These are phyloP conservation scores for Clarias fuscus DNA, from an alignment of 2,797 vertebrate species.

Conservation along the genomic window DNA sequence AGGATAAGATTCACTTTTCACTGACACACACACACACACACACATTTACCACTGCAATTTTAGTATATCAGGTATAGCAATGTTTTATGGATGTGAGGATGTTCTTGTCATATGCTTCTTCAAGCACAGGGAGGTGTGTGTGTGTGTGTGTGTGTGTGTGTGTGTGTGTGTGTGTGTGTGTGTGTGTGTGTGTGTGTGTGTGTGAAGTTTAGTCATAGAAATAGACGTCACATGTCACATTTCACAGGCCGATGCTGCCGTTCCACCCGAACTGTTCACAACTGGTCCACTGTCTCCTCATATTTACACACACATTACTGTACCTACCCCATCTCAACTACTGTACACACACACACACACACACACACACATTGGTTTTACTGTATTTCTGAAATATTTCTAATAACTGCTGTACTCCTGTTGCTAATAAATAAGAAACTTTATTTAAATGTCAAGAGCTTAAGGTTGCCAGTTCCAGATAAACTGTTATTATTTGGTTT, in stretches of 20 bases:
- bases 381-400: neutral
- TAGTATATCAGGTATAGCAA: neutral
- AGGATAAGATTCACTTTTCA: neutral
- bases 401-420: neutral
- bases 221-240: conserved; percentile 24
- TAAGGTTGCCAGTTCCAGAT: neutral
- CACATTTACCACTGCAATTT: neutral
- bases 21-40: neutral
- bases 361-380: conserved; percentile 4
- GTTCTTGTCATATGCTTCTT: neutral
- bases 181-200: conserved; percentile 2
- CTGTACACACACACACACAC: conserved; percentile 25
- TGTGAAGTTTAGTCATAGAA: neutral
- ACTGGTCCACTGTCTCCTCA: conserved; percentile 13
- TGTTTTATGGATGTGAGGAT: neutral
- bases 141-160: conserved; percentile 10
- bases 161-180: neutral
- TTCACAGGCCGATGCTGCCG: conserved; percentile 16
- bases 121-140: neutral
- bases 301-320: conserved; percentile 11
- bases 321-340: neutral
- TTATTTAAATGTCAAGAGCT: neutral
- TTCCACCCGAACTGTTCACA: conserved; percentile 19
- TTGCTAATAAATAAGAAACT: neutral
- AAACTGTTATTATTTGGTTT: neutral